phyloP scores from a whole-genome alignment of 2,888 invertebrate genomes.

The Lasius platythorax region DNA sequence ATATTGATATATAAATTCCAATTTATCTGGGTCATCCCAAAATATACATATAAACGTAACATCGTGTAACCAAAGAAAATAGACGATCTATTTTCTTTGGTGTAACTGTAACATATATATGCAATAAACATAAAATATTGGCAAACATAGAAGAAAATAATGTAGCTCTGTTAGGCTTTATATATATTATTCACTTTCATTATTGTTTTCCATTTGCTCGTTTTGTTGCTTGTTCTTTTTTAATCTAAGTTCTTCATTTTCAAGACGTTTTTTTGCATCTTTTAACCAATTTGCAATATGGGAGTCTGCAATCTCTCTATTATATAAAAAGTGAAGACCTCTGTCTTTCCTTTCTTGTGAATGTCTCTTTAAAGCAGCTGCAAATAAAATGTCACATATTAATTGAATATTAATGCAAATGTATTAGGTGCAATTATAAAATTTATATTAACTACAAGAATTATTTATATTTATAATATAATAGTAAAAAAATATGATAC shows the following conservation, averaged over 20 bases:
- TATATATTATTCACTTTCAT: too few species aligned
- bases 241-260: not conserved
- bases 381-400: not conserved
- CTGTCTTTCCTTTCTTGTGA: conserved; percentile 1
- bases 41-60: too few species aligned
- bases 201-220: not conserved
- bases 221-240: not conserved
- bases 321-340: not conserved
- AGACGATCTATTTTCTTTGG: too few species aligned
- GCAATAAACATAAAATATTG: too few species aligned
- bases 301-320: not conserved
- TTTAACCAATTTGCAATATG: conserved; percentile 4
- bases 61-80: too few species aligned
- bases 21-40: too few species aligned
- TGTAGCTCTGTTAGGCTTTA: too few species aligned
- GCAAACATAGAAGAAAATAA: too few species aligned
- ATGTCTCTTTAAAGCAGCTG: conserved; percentile 5
- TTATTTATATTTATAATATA: not conserved
- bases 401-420: not conserved
- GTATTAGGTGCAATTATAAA: not conserved
- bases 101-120: too few species aligned
- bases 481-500: too few species aligned
- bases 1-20: too few species aligned
- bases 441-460: not conserved
- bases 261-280: conserved; percentile 2